A percentile compares a stretch with the other conserved stretches of the same genome.
phyloP scores from a whole-genome alignment of 2,113 vertebrate species.

The Sphaerodactylus townsendi region DNA sequence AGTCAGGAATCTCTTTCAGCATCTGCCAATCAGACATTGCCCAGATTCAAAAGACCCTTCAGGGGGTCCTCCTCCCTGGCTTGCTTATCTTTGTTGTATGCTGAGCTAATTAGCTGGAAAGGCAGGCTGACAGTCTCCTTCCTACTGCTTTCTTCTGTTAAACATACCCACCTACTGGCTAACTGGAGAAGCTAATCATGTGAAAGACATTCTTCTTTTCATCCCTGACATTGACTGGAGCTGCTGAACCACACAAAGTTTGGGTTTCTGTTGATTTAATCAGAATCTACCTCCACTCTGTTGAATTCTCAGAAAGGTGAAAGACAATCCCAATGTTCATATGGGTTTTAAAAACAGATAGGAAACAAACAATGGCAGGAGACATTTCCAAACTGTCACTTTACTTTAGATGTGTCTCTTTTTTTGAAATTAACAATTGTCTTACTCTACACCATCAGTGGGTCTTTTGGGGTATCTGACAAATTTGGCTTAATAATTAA shows the following conservation, averaged over 20 bases:
- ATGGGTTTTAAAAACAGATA: neutral
- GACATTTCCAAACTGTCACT: neutral
- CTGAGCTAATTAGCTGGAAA: conserved; percentile 83
- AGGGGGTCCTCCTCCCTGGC: conserved; percentile 78
- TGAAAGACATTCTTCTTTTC: conserved; percentile 48
- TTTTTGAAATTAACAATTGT: neutral
- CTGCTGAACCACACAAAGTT: conserved; percentile 30
- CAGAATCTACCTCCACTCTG: neutral
- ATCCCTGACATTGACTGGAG: conserved; percentile 31
- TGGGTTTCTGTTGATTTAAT: conserved; percentile 3
- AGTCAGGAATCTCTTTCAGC: conserved; percentile 72
- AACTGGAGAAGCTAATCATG: conserved; percentile 52
- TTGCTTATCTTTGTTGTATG: conserved; percentile 83
- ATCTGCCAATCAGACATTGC: conserved; percentile 75
- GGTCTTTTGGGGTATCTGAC: neutral
- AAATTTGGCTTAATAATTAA: neutral
- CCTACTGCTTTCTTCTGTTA: conserved; percentile 67
- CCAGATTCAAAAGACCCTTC: conserved; percentile 69
- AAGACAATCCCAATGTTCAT: conserved; percentile 9
- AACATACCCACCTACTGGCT: conserved; percentile 72
- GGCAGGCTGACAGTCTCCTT: conserved; percentile 70
- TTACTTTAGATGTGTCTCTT: neutral
- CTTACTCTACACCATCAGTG: neutral
- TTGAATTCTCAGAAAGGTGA: neutral
- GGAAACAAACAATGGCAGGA: neutral